Base-by-base conservation (phyloP, 1,140 invertebrate species). In the Ephestia elutella region DNA sequence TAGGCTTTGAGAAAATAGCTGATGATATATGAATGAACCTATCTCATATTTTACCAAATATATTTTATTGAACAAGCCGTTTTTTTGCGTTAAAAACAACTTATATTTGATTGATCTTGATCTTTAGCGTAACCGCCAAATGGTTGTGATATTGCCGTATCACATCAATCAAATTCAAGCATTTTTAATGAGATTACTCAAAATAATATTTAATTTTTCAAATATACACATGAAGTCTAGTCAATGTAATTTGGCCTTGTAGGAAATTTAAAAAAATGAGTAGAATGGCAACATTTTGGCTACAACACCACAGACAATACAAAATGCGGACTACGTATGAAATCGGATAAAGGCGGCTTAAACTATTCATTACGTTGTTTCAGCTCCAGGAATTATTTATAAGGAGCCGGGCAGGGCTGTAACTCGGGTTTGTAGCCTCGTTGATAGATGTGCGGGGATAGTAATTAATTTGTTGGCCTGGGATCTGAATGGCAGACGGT, bases 341-440 rank as follows among this genome's bases (percentile, higher is more conserved):
- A 54, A 59, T 59, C 58, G 50, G 50, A 60, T 63, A 66, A 63
- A 64, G 57, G 61, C n/a, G 44, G 48, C 61, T 59, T 66, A 64
- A 65, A 65, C 65, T 62, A 70, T 70, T 67, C 68, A 70, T 66
- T 64, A 58, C 54, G 49, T 51, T 51, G 64, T 60, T 55, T 49
- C 61, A 61, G 32, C 59, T 53, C 50, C 60, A 49, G 28, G 67
- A 67, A 72, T 72, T 67, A 72, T 69, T 72, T 69, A 72, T 69
- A 63, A 73, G 63, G 60, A 48, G 35, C 49, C 49, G 7, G 15
- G 21, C 51, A 64, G 63, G 63, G 66, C 35, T 56, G 58, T 44
- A 44, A 15, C 38, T 44, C 38, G 38, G 13, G 38, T 15, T 44
- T 15, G 13, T 44, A 15, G 38, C 5, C 10, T 15, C 38, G 13